These are phyloP conservation scores for Corythornis cristatus DNA, from an alignment of 2,113 vertebrate species.

Conservation along the genomic window DNA sequence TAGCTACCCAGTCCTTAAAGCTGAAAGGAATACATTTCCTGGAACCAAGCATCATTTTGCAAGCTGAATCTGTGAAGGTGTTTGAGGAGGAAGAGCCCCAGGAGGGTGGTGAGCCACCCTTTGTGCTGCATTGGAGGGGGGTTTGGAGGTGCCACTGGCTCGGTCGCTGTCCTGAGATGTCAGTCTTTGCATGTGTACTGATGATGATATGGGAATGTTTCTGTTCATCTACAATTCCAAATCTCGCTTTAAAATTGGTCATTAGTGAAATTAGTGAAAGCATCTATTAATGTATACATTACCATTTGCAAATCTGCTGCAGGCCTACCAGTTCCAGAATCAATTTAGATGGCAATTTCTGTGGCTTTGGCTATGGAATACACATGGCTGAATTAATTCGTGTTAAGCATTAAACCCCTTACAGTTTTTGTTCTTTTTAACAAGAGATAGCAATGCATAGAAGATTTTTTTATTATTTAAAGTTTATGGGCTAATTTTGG, in stretches of 20 bases:
- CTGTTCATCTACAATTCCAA: constrained; percentile 44
- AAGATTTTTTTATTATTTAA: background rate
- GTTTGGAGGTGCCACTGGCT: background rate
- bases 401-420: constrained; percentile 32
- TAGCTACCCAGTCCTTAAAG: background rate
- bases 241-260: constrained; percentile 54
- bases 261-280: constrained; percentile 54
- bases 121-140: background rate
- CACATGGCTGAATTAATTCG: constrained; percentile 46
- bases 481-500: constrained; percentile 41
- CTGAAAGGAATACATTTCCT: background rate
- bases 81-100: background rate
- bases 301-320: constrained; percentile 49
- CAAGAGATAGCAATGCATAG: constrained; percentile 26
- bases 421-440: constrained; percentile 39
- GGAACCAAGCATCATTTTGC: background rate
- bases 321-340: constrained; percentile 43
- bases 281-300: constrained; percentile 48
- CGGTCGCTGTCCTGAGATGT: background rate
- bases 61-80: background rate
- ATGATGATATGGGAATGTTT: background rate
- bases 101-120: background rate
- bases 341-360: constrained; percentile 43
- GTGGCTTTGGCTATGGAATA: background rate
- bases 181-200: background rate